Evolutionary conservation across 1,140 invertebrate species (phyloP).

Genomic region (Trypoxylus dichotomus): DNA sequence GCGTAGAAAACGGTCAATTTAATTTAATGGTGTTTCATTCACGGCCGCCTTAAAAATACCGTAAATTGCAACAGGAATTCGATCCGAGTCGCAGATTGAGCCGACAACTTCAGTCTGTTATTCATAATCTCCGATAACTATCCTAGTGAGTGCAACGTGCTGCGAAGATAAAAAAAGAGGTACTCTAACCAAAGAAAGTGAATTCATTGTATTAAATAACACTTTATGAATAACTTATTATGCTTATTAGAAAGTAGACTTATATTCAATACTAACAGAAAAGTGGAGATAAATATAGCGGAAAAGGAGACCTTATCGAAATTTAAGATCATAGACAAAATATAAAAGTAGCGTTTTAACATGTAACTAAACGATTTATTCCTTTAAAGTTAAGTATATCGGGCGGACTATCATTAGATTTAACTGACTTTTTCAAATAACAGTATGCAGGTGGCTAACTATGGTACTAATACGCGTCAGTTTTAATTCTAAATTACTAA

Average conservation of each 20-base stretch:
- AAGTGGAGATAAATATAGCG: constrained; percentile 22
- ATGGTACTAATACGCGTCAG: not conserved
- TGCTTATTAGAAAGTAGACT: constrained; percentile 26
- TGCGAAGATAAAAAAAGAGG: not conserved
- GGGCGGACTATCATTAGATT: not conserved
- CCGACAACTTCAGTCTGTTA: not conserved
- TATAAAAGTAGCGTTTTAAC: not conserved
- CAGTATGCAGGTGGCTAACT: not conserved
- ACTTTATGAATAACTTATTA: constrained; percentile 29
- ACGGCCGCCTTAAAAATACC: constrained; percentile 6
- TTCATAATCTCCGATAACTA: constrained; percentile 5
- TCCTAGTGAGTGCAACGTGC: not conserved
- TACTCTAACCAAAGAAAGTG: constrained; percentile 26
- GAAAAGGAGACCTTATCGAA: not conserved
- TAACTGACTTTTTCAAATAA: not conserved
- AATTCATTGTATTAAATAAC: constrained; percentile 29
- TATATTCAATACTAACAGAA: constrained; percentile 5
- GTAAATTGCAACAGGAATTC: constrained; percentile 26
- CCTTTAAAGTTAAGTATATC: not conserved
- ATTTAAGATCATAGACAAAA: not conserved
- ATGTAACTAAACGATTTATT: not conserved
- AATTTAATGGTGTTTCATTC: constrained; percentile 26
- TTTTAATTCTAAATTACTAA: too few species aligned
- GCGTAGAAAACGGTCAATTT: constrained; percentile 9
- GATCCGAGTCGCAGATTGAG: constrained; percentile 5